These are phyloP conservation scores for Zeugodacus cucurbitae DNA, from an alignment of 1,140 invertebrate species.

Conservation along the genomic window DNA sequence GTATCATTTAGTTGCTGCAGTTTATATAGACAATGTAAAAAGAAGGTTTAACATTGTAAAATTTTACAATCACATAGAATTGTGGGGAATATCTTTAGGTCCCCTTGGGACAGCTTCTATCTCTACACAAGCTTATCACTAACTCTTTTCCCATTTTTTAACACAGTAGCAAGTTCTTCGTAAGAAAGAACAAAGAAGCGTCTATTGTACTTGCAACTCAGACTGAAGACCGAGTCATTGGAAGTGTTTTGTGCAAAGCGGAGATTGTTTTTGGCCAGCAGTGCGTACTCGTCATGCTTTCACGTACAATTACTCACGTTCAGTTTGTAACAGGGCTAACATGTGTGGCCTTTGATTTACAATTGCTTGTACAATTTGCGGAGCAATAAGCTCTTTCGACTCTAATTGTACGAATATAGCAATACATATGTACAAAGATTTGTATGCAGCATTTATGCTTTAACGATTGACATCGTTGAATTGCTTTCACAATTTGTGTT, in stretches of 20 bases:
- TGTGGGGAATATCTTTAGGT: background rate
- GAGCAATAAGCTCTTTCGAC: background rate
- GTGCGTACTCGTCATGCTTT: slow-evolving; percentile 27
- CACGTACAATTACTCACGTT: slow-evolving; percentile 31
- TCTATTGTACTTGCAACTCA: background rate
- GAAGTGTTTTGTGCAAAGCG: background rate
- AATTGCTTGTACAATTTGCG: background rate
- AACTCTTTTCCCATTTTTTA: background rate
- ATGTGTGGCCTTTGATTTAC: background rate
- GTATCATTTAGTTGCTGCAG: too few species aligned
- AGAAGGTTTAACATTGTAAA: slow-evolving; percentile 8
- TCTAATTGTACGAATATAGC: background rate
- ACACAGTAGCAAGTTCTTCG: background rate
- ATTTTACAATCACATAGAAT: background rate
- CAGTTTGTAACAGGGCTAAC: background rate
- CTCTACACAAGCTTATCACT: background rate
- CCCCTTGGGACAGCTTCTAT: background rate
- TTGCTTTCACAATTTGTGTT: background rate
- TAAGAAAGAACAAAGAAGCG: background rate
- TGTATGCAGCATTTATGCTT: background rate
- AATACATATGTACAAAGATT: background rate
- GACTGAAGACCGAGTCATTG: slow-evolving; percentile 4
- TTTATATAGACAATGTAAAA: background rate
- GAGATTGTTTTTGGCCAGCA: slow-evolving; percentile 22
- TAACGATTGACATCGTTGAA: background rate